phyloP scores from a whole-genome alignment of 2,113 vertebrate species.

The Coptodon rendalli region DNA sequence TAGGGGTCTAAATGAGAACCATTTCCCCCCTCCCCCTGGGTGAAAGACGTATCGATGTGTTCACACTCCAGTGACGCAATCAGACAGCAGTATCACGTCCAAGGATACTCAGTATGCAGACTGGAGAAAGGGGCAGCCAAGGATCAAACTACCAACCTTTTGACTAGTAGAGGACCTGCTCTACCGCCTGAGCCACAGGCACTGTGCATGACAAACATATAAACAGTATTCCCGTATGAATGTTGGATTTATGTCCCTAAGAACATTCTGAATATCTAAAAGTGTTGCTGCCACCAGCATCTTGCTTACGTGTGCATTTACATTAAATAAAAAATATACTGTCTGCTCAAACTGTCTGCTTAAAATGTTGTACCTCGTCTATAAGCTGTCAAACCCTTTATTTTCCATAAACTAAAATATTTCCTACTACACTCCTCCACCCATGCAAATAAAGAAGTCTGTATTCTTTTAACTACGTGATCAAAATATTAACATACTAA shows the following conservation, averaged over 20 bases:
- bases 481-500: background rate
- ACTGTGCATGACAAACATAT: background rate
- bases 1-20: background rate
- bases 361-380: background rate
- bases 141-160: background rate
- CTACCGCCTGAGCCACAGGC: background rate
- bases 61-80: background rate
- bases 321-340: background rate
- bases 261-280: background rate
- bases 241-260: background rate
- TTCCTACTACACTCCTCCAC: background rate
- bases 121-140: background rate
- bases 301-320: background rate
- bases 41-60: background rate
- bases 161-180: background rate
- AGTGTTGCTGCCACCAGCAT: background rate
- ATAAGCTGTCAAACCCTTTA: background rate
- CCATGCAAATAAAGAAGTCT: background rate
- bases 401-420: background rate
- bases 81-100: background rate
- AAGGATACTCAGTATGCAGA: background rate
- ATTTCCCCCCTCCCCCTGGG: rapidly evolving
- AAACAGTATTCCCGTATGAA: background rate
- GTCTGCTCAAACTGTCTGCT: background rate
- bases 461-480: background rate